Conservation (phyloP, 2,113 vertebrate genomes). For the Phyllostomus hastatus region DNA sequence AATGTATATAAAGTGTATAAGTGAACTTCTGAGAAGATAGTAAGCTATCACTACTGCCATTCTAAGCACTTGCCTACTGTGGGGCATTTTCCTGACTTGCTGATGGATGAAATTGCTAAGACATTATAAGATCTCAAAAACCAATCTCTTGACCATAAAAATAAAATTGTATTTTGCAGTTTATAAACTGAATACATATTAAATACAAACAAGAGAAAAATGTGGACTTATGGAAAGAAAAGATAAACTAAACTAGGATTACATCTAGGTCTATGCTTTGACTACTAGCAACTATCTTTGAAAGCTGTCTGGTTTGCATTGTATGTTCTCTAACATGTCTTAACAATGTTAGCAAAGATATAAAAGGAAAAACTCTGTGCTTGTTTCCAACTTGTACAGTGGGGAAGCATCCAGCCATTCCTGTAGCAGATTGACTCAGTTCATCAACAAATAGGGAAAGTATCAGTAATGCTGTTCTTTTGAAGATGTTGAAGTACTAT, state of each 20-base stretch:
- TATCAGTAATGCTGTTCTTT: neutral
- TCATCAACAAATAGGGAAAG: neutral
- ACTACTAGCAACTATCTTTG: neutral
- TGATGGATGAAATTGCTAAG: neutral
- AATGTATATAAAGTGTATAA: neutral
- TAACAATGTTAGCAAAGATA: neutral
- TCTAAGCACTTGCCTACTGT: neutral
- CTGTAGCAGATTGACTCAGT: neutral
- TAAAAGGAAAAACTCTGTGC: neutral
- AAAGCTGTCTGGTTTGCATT: neutral
- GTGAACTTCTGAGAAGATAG: neutral
- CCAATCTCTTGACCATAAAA: neutral
- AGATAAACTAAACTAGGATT: neutral
- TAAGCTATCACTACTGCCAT: neutral
- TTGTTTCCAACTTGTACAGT: neutral
- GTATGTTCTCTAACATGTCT: neutral
- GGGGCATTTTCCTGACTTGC: neutral
- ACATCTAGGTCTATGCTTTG: neutral
- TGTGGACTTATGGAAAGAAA: neutral
- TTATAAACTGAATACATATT: neutral
- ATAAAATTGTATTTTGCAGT: neutral
- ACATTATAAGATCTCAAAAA: neutral
- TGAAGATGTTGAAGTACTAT: neutral
- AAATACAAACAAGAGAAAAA: conserved; percentile 20
- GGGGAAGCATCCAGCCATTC: neutral